phyloP scores from a whole-genome alignment of 2,797 vertebrate species.

The Triplophysa bombifrons region DNA sequence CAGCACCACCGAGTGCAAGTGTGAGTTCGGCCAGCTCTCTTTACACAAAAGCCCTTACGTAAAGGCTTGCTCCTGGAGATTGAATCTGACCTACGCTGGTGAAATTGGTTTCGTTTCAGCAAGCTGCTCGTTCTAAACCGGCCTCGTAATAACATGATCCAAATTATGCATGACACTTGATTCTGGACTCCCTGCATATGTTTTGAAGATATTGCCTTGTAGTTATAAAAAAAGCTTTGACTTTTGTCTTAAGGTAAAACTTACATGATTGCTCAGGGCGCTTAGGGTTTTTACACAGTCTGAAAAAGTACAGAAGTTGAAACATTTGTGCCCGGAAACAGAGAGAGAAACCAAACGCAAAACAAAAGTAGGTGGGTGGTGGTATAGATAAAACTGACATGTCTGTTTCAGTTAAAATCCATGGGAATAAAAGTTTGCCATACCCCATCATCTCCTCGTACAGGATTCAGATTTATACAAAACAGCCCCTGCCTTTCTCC shows the following conservation, averaged over 20 bases:
- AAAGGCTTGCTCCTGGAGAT: slow-evolving; percentile 38
- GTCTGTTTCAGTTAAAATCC: slow-evolving; percentile 61
- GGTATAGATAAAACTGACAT: slow-evolving; percentile 79
- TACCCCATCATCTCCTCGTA: slow-evolving; percentile 51
- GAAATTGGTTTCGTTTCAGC: slow-evolving; percentile 23
- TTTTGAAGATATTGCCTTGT: slow-evolving; percentile 60
- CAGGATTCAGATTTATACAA: slow-evolving; percentile 79
- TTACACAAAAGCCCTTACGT: slow-evolving; percentile 47
- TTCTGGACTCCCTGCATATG: slow-evolving; percentile 59
- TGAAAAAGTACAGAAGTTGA: slow-evolving; percentile 37
- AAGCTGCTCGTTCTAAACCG: slow-evolving; percentile 55
- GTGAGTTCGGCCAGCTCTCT: slow-evolving; percentile 30
- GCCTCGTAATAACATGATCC: slow-evolving; percentile 46
- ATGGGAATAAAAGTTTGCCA: slow-evolving; percentile 59
- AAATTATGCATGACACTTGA: slow-evolving; percentile 47
- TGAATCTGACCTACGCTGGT: slow-evolving; percentile 47
- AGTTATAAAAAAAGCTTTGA: slow-evolving; percentile 48
- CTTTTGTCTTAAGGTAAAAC: slow-evolving; percentile 56
- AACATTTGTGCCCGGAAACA: slow-evolving; percentile 67
- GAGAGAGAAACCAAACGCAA: slow-evolving; percentile 58
- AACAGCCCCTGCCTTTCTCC: slow-evolving; percentile 60
- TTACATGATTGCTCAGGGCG: slow-evolving; percentile 52
- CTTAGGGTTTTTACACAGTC: slow-evolving; percentile 45
- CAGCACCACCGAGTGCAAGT: slow-evolving; percentile 70
- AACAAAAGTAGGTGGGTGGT: slow-evolving; percentile 33